Conservation (phyloP, 64 coral and sea anemone species). For the Dendronephthya gigantea region DNA sequence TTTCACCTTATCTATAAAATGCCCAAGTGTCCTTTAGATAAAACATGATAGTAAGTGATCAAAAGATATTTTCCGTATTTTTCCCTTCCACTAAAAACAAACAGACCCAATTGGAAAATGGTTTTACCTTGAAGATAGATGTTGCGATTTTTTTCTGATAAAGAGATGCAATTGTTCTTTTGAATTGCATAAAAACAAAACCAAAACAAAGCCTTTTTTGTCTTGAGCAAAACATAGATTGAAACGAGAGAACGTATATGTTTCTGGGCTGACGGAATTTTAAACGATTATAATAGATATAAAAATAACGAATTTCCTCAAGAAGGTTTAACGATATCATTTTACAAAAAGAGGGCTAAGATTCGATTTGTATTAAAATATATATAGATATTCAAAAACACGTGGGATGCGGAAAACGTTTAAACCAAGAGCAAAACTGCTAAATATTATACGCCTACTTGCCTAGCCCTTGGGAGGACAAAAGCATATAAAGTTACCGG, state of each 20-base stretch:
- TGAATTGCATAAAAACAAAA: background rate
- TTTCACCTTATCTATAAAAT: background rate
- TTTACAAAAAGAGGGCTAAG: too few relatives aligned
- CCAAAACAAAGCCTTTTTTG: background rate
- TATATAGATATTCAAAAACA: background rate
- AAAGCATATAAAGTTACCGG: background rate
- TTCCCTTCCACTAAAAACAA: too few relatives aligned
- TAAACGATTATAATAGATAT: too few relatives aligned
- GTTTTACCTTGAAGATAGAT: background rate
- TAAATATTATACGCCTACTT: background rate
- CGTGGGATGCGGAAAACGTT: background rate
- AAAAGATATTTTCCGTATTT: background rate
- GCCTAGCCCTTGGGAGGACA: background rate
- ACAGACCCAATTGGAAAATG: background rate
- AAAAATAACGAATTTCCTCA: too few relatives aligned
- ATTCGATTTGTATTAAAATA: background rate
- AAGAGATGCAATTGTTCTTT: too few relatives aligned
- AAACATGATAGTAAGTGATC: background rate
- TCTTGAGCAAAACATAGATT: background rate
- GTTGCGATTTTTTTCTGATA: background rate
- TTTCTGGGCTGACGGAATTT: too few relatives aligned
- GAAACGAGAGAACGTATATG: too few relatives aligned
- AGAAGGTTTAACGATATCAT: too few relatives aligned
- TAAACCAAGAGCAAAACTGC: background rate
- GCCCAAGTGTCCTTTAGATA: background rate